Conservation (phyloP, 2,888 invertebrate species). For the Apotomis capreana region DNA sequence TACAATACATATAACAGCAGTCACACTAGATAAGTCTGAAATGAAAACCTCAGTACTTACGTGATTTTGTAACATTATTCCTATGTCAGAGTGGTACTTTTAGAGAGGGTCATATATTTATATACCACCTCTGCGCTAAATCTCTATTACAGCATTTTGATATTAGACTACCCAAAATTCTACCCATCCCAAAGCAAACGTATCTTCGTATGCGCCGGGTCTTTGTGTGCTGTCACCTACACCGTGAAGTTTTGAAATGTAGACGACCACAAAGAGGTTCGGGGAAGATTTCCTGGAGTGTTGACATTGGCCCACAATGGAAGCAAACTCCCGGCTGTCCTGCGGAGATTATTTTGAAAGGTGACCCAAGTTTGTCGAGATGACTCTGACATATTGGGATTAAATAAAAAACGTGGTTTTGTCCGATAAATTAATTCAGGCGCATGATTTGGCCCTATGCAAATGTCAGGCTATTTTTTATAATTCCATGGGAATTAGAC, state of each 20-base stretch:
- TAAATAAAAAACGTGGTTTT: slow-evolving; percentile 51
- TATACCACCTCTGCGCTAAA: too few species aligned
- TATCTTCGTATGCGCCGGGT: slow-evolving; percentile 13
- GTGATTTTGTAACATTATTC: too few species aligned
- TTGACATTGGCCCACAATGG: slow-evolving; percentile 76
- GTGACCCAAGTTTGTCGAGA: slow-evolving; percentile 68
- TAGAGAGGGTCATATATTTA: too few species aligned
- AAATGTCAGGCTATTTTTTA: slow-evolving; percentile 16
- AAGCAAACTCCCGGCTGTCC: slow-evolving; percentile 67
- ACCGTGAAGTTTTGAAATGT: slow-evolving; percentile 75
- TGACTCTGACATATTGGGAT: slow-evolving; percentile 65
- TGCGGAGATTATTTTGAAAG: slow-evolving; percentile 73
- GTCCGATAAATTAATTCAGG: slow-evolving; percentile 49
- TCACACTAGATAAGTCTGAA: too few species aligned
- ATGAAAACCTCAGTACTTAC: too few species aligned
- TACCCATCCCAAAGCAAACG: slow-evolving; percentile 32
- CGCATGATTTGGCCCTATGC: slow-evolving; percentile 34
- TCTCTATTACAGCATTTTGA: too few species aligned
- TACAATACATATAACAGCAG: too few species aligned
- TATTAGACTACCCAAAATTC: neutral
- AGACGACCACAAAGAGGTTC: slow-evolving; percentile 70
- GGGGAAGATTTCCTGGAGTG: slow-evolving; percentile 71
- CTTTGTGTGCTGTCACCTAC: slow-evolving; percentile 48
- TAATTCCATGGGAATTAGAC: neutral
- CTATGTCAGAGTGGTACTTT: too few species aligned